Base-by-base conservation (phyloP, 2,888 invertebrate species). In the Apocheima hispidaria region DNA sequence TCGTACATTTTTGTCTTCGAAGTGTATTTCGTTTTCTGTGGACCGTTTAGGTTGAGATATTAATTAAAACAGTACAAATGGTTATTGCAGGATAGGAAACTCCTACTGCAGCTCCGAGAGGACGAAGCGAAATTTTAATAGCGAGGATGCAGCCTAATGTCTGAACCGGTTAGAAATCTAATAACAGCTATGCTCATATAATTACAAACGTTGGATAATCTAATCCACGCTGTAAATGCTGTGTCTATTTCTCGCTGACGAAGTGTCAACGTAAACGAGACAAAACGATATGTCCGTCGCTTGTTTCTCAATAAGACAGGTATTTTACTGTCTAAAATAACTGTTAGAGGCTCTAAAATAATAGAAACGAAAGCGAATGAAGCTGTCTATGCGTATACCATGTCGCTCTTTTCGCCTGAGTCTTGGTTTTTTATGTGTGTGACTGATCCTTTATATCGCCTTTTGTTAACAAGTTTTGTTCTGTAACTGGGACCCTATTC, bases 101-200 rank as follows among this genome's bases (percentile, higher is more conserved):
- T 18, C 36, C 44, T 30, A 41, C 58, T 18, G 12, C 51, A 51
- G 20, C 57, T 36, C 21, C 44, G 36, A 60, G 48, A 66, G 61
- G 57, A 51, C 21, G 20, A 30, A 28, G 18, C 12, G n/a, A 46
- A n/a, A 10, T 46, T 18, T 12, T 33, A 3, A 23, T 14, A 23
- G 23, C 7, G 30, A 30, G 2, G 12, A 28, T 30, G 18, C 43
- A 20, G 16, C 9, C 14, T 28, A 14, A 44, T 4, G 26, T 6
- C 18, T 12, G 30, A 16, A 30, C 2, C 46, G 3, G 20, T 20
- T 20, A 33, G 30, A 46, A 30, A n/a, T 6, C 4, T 43, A 14
- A 14, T 23, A 9, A 18, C 9, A 38, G 5, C 18, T 18, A 1
- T 10, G n/a, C 21, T 12, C 4, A 12, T 4, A 40, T 20, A 18